Percentiles rank a stretch among this genome's conserved stretches.
These are phyloP conservation scores for Acipenser oxyrinchus DNA, from an alignment of 2,797 vertebrate genomes.

Conservation along the genomic window DNA sequence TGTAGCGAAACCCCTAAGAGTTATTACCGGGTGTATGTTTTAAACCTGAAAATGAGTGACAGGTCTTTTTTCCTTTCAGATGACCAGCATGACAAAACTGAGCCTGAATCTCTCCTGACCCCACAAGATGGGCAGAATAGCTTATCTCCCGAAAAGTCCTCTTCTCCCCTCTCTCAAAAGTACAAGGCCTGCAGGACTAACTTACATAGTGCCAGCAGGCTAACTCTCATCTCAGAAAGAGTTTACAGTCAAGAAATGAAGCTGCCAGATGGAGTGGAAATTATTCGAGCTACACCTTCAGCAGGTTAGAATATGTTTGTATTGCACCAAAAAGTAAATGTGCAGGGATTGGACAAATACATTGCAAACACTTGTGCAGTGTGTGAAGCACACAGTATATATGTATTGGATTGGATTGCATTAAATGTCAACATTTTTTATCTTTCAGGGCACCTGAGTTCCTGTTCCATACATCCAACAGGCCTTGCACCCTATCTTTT, in stretches of 20 bases:
- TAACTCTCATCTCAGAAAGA: slow-evolving; percentile 71
- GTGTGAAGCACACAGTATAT: no score
- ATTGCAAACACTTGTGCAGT: no score
- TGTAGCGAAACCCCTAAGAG: no score
- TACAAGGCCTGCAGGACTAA: slow-evolving; percentile 76
- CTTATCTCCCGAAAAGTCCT: slow-evolving; percentile 62
- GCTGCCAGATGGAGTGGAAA: slow-evolving; percentile 82
- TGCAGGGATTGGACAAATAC: neutral
- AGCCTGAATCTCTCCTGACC: slow-evolving; percentile 29
- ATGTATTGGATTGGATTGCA: neutral
- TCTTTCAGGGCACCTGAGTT: slow-evolving; percentile 83
- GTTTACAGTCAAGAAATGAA: slow-evolving; percentile 80
- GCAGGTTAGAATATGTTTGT: slow-evolving; percentile 65
- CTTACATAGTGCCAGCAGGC: slow-evolving; percentile 82
- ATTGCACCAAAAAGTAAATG: no score
- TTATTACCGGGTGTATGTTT: neutral
- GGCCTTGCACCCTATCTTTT: slow-evolving; percentile 87
- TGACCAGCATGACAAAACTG: slow-evolving; percentile 37
- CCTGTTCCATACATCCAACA: slow-evolving; percentile 84
- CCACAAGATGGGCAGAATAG: slow-evolving; percentile 39
- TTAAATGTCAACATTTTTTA: slow-evolving; percentile 11
- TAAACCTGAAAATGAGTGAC: neutral
- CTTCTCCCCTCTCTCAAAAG: slow-evolving; percentile 62
- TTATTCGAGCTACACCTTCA: slow-evolving; percentile 81
- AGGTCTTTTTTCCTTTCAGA: slow-evolving; percentile 35